Percentiles rank a stretch among this genome's conserved stretches.
phyloP scores from a whole-genome alignment of 2,113 vertebrate species.

The Spermophilus dauricus region DNA sequence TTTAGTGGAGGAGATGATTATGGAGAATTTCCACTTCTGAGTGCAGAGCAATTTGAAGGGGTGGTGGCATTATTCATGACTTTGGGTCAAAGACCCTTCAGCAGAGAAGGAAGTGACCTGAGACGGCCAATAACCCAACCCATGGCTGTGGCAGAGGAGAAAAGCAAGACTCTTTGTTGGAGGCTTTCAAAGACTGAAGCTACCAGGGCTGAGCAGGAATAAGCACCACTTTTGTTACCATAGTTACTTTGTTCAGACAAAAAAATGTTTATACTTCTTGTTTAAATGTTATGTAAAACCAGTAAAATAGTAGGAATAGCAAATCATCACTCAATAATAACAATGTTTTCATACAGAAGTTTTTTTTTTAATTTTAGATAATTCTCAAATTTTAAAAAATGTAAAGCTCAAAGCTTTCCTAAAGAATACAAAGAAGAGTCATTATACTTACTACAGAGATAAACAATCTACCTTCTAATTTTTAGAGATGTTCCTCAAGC shows the following conservation, averaged over 20 bases:
- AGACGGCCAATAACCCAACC: no score
- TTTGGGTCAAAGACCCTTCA: background rate
- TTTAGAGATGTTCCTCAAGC: no score
- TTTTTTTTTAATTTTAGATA: background rate
- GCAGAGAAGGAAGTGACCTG: background rate
- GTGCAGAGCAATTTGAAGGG: background rate
- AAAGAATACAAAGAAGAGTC: background rate
- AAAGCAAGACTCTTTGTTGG: no score
- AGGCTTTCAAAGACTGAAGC: background rate
- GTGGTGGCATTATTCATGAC: background rate
- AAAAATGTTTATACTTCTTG: background rate
- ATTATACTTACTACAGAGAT: background rate
- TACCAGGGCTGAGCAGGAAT: accelerated
- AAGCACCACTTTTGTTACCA: accelerated
- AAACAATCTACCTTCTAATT: accelerated
- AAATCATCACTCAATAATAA: background rate
- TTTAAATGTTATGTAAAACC: background rate
- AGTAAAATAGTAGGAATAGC: background rate
- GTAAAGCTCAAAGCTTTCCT: background rate
- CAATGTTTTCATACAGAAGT: background rate
- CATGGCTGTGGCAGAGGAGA: background rate
- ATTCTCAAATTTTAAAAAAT: background rate
- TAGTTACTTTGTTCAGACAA: background rate
- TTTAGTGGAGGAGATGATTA: background rate
- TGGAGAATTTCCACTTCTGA: background rate